Conservation (phyloP, 2,113 vertebrate genomes). For the Siphamia tubifer region DNA sequence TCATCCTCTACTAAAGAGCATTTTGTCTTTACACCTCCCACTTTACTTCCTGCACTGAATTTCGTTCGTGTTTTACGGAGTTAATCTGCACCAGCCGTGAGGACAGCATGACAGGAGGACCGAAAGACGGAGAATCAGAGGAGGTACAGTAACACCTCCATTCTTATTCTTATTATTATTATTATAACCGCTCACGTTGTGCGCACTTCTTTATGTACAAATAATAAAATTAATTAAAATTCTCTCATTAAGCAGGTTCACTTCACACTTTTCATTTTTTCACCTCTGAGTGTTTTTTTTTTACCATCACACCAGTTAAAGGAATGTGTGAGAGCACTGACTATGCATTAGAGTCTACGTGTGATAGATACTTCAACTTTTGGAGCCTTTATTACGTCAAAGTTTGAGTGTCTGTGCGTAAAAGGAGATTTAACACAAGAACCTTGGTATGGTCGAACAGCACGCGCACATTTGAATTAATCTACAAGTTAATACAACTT, state of each 20-base stretch:
- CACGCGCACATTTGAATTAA: no score
- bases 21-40: constrained; percentile 76
- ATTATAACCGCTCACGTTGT: background rate
- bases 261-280: constrained; percentile 15
- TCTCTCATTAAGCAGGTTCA: no score
- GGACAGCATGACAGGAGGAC: constrained; percentile 91
- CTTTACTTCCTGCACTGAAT: constrained; percentile 77
- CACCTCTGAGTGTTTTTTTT: constrained; percentile 16
- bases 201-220: no score
- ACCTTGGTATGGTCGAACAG: no score
- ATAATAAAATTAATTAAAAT: no score
- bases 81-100: constrained; percentile 62
- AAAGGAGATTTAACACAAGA: background rate
- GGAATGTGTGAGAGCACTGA: constrained; percentile 18
- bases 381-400: background rate
- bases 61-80: constrained; percentile 51
- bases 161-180: no score
- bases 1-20: constrained; percentile 58
- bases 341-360: constrained; percentile 3
- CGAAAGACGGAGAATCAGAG: constrained; percentile 86
- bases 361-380: constrained; percentile 12
- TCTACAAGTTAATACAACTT: no score
- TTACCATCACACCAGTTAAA: constrained; percentile 6
- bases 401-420: background rate
- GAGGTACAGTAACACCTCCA: constrained; percentile 70